A percentile compares a stretch with the other conserved stretches of the same genome.
phyloP scores from a whole-genome alignment of 2,113 vertebrate genomes.

The Pimephales promelas region DNA sequence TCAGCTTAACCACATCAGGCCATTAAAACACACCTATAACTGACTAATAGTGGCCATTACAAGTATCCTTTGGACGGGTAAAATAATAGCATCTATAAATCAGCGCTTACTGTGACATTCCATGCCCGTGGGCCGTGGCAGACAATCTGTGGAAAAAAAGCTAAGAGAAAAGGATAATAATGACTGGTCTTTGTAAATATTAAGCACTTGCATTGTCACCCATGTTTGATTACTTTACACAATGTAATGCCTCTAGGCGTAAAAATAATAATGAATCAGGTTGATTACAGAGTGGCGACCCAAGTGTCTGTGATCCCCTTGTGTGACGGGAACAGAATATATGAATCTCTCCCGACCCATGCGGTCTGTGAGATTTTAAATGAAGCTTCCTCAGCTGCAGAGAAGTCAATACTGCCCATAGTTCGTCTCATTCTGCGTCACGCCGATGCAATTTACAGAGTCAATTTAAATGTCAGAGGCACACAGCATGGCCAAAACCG shows the following conservation, averaged over 20 bases:
- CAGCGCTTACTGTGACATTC: constrained; percentile 25
- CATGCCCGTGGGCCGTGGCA: not conserved
- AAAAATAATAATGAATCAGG: constrained; percentile 22
- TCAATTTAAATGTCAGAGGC: constrained; percentile 43
- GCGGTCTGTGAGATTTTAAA: constrained; percentile 26
- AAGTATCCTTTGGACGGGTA: constrained; percentile 36
- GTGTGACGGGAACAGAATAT: not conserved
- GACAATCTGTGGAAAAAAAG: constrained; percentile 3
- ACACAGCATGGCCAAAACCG: constrained; percentile 33
- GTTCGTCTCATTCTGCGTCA: constrained; percentile 28
- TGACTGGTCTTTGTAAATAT: constrained; percentile 13
- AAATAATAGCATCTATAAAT: constrained; percentile 42
- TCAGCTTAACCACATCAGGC: constrained; percentile 41
- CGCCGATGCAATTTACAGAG: constrained; percentile 33
- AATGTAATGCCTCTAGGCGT: not conserved
- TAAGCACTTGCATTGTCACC: not conserved
- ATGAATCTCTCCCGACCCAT: not conserved
- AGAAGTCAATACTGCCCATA: constrained; percentile 43
- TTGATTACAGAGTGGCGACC: not conserved
- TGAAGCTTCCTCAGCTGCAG: constrained; percentile 36
- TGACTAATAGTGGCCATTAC: constrained; percentile 40
- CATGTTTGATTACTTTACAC: constrained; percentile 9
- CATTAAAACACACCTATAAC: constrained; percentile 41
- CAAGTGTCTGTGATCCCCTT: not conserved
- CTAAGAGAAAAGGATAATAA: constrained; percentile 4